A percentile compares a stretch with the other conserved stretches of the same genome.
These are phyloP conservation scores for Rhimphoctona megacephalus DNA, from an alignment of 2,888 invertebrate species.

Conservation along the genomic window DNA sequence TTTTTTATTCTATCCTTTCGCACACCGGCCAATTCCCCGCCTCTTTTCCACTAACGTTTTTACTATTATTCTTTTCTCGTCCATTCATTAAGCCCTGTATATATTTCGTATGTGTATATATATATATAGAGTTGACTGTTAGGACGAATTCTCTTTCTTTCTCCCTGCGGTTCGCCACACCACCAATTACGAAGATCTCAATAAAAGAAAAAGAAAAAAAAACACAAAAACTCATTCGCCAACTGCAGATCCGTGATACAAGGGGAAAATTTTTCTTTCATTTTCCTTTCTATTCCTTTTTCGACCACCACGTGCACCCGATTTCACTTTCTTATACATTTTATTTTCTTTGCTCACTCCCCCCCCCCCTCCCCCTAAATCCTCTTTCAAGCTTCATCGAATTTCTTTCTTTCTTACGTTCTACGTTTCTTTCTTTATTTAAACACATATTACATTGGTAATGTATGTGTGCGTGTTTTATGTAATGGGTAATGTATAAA, in stretches of 20 bases:
- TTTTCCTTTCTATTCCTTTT: slow-evolving; percentile 17
- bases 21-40: slow-evolving; percentile 12
- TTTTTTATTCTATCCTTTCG: slow-evolving; percentile 40
- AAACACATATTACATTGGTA: not conserved
- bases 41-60: slow-evolving; percentile 53
- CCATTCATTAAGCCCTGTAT: slow-evolving; percentile 52
- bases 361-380: not conserved
- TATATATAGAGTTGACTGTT: not conserved
- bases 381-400: slow-evolving; percentile 17
- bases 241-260: slow-evolving; percentile 3
- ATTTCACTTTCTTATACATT: slow-evolving; percentile 29
- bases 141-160: not conserved
- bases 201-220: slow-evolving; percentile 47
- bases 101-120: slow-evolving; percentile 27
- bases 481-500: not conserved
- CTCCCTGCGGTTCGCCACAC: slow-evolving; percentile 28
- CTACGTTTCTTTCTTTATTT: not conserved
- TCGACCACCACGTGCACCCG: slow-evolving; percentile 13
- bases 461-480: not conserved
- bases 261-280: slow-evolving; percentile 13
- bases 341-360: not conserved
- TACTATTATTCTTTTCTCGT: slow-evolving; percentile 55
- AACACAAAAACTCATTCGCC: slow-evolving; percentile 14
- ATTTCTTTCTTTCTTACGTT: not conserved
- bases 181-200: slow-evolving; percentile 63